Percentiles rank a stretch among this genome's conserved stretches.
Conservation (phyloP, 2,888 invertebrate species). For the Ptilodon capucinus region DNA sequence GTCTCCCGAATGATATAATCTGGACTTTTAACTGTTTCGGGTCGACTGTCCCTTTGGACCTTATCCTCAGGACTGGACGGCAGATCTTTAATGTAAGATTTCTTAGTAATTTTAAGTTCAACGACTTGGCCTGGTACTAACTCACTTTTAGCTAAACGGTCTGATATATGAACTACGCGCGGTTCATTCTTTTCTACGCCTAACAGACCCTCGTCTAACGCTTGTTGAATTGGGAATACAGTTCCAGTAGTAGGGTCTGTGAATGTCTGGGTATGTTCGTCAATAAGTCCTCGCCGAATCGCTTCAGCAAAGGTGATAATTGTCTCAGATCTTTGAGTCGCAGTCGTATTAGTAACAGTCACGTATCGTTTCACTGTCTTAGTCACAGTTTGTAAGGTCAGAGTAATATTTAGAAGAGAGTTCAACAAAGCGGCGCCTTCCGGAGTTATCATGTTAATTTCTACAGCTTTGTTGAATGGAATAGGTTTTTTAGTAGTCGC, state of each 20-base stretch:
- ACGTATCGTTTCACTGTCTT: conserved; percentile 92
- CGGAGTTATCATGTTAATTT: conserved; percentile 91
- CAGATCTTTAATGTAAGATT: conserved; percentile 75
- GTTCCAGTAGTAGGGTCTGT: conserved; percentile 89
- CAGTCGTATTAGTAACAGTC: conserved; percentile 87
- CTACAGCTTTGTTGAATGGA: conserved; percentile 93
- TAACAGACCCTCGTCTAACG: conserved; percentile 87
- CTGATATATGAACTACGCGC: conserved; percentile 66
- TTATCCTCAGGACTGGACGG: conserved; percentile 74
- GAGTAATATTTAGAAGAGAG: conserved; percentile 92
- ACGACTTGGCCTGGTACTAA: conserved; percentile 74
- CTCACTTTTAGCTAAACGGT: conserved; percentile 62
- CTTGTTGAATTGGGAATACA: conserved; percentile 89
- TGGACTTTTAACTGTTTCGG: conserved; percentile 83
- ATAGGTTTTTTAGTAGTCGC: conserved; percentile 86
- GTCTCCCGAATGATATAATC: conserved; percentile 63
- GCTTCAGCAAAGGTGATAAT: conserved; percentile 91
- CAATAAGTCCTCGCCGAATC: conserved; percentile 88
- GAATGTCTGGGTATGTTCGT: conserved; percentile 89
- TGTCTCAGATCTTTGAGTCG: conserved; percentile 80
- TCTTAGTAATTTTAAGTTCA: conserved; percentile 78
- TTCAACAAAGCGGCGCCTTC: conserved; percentile 94
- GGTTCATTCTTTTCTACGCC: conserved; percentile 83
- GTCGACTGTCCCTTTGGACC: conserved; percentile 74
- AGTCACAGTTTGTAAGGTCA: conserved; percentile 93